phyloP scores from a whole-genome alignment of 2,113 vertebrate species.

The Gasterosteus nipponicus region DNA sequence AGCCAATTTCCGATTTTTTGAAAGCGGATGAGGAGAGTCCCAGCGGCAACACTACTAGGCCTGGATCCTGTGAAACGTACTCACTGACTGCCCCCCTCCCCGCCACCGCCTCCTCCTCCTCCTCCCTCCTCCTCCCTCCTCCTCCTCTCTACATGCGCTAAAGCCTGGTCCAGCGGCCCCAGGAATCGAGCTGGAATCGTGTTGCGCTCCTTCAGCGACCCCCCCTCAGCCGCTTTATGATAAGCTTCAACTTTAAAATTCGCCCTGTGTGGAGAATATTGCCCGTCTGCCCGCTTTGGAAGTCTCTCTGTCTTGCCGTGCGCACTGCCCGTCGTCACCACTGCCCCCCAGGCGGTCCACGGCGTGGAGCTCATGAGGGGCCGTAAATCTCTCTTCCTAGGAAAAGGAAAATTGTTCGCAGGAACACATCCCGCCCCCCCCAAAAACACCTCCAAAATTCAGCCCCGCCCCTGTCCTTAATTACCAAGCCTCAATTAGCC shows the following conservation, averaged over 20 bases:
- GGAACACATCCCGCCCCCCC: background rate
- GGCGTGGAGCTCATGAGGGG: slow-evolving; percentile 55
- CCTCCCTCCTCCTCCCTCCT: slow-evolving; percentile 9
- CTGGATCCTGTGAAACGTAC: slow-evolving; percentile 76
- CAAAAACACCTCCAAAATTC: slow-evolving; percentile 13
- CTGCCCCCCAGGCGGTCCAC: slow-evolving; percentile 61
- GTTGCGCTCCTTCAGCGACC: slow-evolving; percentile 35
- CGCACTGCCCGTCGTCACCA: slow-evolving; percentile 77
- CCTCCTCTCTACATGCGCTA: slow-evolving; percentile 60
- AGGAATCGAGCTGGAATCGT: slow-evolving; percentile 51
- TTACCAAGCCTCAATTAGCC: slow-evolving; percentile 57
- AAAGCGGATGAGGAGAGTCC: slow-evolving; percentile 82
- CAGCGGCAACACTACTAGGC: slow-evolving; percentile 82
- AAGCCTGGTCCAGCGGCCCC: slow-evolving; percentile 69
- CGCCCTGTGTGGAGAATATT: slow-evolving; percentile 52
- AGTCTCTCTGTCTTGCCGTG: slow-evolving; percentile 66
- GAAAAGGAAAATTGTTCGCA: slow-evolving; percentile 17
- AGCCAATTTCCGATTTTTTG: slow-evolving; percentile 78
- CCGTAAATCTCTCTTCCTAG: slow-evolving; percentile 35
- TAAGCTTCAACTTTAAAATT: slow-evolving; percentile 56
- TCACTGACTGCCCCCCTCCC: slow-evolving; percentile 60
- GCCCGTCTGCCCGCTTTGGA: slow-evolving; percentile 74
- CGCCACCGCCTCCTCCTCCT: slow-evolving; percentile 4
- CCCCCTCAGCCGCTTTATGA: slow-evolving; percentile 13
- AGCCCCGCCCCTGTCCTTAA: slow-evolving; percentile 53